Base-by-base conservation (phyloP, 1,140 invertebrate genomes). In the Vanessa atalanta region DNA sequence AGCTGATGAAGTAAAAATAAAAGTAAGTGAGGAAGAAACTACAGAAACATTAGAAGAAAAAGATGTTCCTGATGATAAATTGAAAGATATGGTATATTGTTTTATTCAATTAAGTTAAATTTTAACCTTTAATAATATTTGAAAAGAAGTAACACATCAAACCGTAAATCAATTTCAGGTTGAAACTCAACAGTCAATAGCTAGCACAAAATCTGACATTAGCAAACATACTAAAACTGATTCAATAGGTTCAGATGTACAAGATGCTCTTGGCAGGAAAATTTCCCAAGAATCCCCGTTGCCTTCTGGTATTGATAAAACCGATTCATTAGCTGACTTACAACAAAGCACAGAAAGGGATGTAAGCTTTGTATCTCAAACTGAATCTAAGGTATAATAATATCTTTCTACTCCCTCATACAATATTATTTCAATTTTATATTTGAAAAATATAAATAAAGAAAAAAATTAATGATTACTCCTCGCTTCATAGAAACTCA, bases 321-420 rank as follows among this genome's bases (percentile, higher is more conserved):
- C 86, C 23, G 93, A 93, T 78, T 93, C 93, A 7, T 82, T 91
- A 14, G 89, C 85, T 68, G 92, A 93, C 66, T 84, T 93, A 67
- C 92, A 92, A 75, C 93, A 92, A 76, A 93, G 91, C 71, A 93
- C 92, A 50, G 93, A 93, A 75, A 91, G 85, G 83, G 93, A 93
- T 47, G 84, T 90, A 55, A 93, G 91, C 82, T 92, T 89, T 80
- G 81, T 93, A 20, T 93, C 93, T n/a, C 92, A 93, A 82, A 92
- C 93, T 51, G 93, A 93, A 78, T 93, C 93, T 15, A 93, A 93
- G 84, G 91, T 93, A 81, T 4, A 31, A 31, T 31, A 31, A 31
- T 31, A n/a, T 31, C 26, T 31, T 31, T 20, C 20, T 20, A 20
- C 20, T 20, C 20, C 20, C 20, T 20, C 20, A 20, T 20, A 20